Evolutionary conservation across 2,113 vertebrate species (phyloP).

Genomic region (Laticauda colubrina): DNA sequence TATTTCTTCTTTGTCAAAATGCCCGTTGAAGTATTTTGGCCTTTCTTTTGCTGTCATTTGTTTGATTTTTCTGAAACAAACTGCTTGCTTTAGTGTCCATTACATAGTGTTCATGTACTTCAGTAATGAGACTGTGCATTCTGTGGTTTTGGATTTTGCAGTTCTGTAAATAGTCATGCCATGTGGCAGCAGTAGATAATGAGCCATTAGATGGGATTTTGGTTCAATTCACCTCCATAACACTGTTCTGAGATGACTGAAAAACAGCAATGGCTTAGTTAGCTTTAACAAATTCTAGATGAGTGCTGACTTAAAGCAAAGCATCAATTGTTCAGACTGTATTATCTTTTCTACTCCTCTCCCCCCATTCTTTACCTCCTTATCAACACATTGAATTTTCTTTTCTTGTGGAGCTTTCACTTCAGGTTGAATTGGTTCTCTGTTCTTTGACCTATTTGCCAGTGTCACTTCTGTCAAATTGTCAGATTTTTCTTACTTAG

Average conservation of each 20-base stretch:
- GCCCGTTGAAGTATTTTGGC: neutral
- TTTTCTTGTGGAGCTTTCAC: neutral
- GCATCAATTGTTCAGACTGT: neutral
- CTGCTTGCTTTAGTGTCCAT: neutral
- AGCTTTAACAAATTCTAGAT: slow-evolving; percentile 3
- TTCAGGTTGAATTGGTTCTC: neutral
- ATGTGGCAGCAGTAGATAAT: neutral
- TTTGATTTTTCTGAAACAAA: neutral
- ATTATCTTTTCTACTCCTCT: neutral
- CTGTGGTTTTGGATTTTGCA: slow-evolving; percentile 1
- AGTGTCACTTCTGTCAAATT: neutral
- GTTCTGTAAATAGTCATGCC: neutral
- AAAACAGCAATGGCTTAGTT: neutral
- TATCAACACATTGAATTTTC: neutral
- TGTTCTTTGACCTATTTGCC: neutral
- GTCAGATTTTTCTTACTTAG: neutral
- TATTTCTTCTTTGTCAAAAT: neutral
- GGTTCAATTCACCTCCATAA: neutral
- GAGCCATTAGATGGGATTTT: neutral
- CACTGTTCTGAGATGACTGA: neutral
- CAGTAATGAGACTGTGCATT: neutral
- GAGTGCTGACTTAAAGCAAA: neutral
- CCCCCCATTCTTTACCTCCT: neutral
- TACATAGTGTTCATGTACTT: neutral
- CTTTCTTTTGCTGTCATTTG: neutral